Percentiles rank a stretch among this genome's conserved stretches.
Evolutionary conservation across 2,113 vertebrate genomes (phyloP).

Genomic region (Elanoides forficatus): DNA sequence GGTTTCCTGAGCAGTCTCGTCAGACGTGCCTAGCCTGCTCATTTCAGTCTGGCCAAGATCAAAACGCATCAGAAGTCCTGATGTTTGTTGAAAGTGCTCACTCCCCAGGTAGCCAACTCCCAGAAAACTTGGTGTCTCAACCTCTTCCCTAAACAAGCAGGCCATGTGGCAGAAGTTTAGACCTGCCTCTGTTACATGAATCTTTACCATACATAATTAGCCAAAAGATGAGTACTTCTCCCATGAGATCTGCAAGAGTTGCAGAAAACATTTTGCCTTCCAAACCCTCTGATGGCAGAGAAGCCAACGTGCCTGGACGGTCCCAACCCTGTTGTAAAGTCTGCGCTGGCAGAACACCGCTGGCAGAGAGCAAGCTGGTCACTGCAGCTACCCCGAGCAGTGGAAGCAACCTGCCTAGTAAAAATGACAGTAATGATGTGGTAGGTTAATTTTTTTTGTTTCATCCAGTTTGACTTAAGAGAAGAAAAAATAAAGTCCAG

Average conservation of each 20-base stretch:
- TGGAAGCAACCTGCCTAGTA: background rate
- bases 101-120: background rate
- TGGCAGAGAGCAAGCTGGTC: background rate
- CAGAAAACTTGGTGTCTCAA: background rate
- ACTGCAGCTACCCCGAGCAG: background rate
- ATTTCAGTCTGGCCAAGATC: background rate
- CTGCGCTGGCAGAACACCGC: background rate
- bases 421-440: conserved; percentile 20
- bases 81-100: background rate
- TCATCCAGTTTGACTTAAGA: background rate
- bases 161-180: background rate
- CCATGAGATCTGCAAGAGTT: background rate
- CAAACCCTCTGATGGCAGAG: background rate
- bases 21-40: conserved; percentile 11
- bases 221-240: conserved; percentile 46
- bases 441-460: conserved; percentile 51
- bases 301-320: background rate
- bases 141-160: background rate
- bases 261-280: background rate
- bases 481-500: background rate
- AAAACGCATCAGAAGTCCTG: background rate
- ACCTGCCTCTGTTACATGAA: conserved; percentile 64
- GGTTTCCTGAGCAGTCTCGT: background rate
- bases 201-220: conserved; percentile 64
- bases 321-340: background rate